A percentile compares a stretch with the other conserved stretches of the same genome.
phyloP scores from a whole-genome alignment of 2,797 vertebrate species.

The Valencia hispanica region DNA sequence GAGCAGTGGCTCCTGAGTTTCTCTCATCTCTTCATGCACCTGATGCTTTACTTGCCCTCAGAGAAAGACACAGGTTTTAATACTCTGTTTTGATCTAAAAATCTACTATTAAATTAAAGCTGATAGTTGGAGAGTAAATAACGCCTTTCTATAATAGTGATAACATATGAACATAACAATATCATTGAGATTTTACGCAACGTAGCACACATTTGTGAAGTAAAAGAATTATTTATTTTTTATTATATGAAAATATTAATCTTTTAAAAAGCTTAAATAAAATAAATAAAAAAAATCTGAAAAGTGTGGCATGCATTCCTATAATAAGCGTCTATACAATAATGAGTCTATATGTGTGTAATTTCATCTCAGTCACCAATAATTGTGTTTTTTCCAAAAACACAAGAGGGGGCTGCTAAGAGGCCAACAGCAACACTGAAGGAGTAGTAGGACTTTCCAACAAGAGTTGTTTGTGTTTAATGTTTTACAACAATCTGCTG shows the following conservation, averaged over 20 bases:
- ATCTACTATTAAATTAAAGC: background rate
- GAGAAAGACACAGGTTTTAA: conserved; percentile 15
- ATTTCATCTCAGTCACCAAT: background rate
- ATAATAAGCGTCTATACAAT: no score
- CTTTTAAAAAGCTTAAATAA: no score
- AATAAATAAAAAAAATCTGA: no score
- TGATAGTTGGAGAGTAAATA: no score
- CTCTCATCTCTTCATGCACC: conserved; percentile 20
- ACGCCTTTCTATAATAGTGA: no score
- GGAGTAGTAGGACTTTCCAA: background rate
- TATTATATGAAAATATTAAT: no score
- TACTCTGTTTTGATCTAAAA: background rate
- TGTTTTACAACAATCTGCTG: background rate
- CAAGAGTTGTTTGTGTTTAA: background rate
- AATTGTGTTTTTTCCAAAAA: background rate
- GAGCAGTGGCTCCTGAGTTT: background rate
- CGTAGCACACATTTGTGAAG: no score
- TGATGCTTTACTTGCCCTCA: conserved; percentile 27
- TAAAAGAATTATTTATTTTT: no score
- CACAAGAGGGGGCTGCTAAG: background rate
- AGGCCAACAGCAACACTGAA: background rate
- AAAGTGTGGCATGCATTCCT: no score
- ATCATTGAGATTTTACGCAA: no score
- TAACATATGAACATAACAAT: no score
- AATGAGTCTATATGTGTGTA: no score